Base-by-base conservation (phyloP, 2,113 vertebrate genomes). In the Syngnathoides biaculeatus region DNA sequence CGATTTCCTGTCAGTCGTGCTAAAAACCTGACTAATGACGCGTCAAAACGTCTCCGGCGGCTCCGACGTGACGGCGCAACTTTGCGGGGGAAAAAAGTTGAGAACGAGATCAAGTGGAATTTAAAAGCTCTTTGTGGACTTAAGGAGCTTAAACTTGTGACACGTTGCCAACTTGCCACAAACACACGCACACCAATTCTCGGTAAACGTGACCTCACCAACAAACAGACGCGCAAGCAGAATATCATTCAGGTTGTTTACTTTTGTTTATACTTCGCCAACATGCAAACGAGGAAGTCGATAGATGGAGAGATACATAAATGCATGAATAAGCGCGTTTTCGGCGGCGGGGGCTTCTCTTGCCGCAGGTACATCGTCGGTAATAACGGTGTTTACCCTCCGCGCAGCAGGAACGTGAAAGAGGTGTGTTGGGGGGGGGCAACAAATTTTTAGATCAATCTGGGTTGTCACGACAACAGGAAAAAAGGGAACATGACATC, bases 201-300 rank as follows among this genome's bases (percentile, higher is more conserved):
- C 13, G 17, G 6, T 9, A 15, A 17, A 8, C 7, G 8, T 57
- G 55, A 57, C 55, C 26, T 57, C 55, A 30, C 14, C 26, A 57
- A 30, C 55, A 57, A 57, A 30, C 20, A n/a, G 8, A 52, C 12
- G 45, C 8, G 26, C 14, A 30, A 30, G 55, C 55, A 57, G 15
- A 30, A 57, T 30, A 19, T 30, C 22, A 79, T 85, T 86, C 82
- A 72, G 58, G 76, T 58, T 74, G 76, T 59, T 67, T n/a, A 43
- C 91, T 93, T 94, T 93, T 95, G 94, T 96, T 96, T 96, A 95
- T 94, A 95, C 95, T 94, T 94, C 95, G 95, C 92, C 88, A 95
- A 97, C 94, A 96, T 92, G 86, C 91, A 93, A 93, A 94, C 93
- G 87, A 84, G 91, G 90, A 3, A 20, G 22, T 13, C 64, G 86